These are phyloP conservation scores for Pseudoatta argentina DNA, from an alignment of 1,140 invertebrate genomes.

Conservation along the genomic window DNA sequence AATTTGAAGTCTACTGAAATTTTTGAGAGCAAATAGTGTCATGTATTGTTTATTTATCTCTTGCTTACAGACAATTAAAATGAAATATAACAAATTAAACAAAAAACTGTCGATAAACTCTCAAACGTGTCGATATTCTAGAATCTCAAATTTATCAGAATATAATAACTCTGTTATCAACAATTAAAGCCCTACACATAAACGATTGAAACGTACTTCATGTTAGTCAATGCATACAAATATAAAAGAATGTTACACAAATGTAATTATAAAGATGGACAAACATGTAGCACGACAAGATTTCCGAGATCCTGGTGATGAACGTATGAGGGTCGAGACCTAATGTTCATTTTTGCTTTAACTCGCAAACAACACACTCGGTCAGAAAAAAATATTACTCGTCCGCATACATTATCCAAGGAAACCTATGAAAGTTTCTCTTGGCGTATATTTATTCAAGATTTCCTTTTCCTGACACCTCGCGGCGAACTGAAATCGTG, in stretches of 20 bases:
- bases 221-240: background rate
- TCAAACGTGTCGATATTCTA: background rate
- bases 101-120: too few relatives aligned
- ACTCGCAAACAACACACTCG: background rate
- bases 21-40: background rate
- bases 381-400: slow-evolving; percentile 8
- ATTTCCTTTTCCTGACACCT: background rate
- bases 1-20: background rate
- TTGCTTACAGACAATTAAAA: background rate
- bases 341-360: slow-evolving; percentile 3
- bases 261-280: slow-evolving; percentile 2
- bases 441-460: slow-evolving; percentile 28
- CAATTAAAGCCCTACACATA: background rate
- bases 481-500: slow-evolving; percentile 17
- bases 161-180: background rate
- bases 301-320: background rate
- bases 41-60: background rate
- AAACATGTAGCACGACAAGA: background rate
- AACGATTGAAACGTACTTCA: background rate
- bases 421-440: background rate
- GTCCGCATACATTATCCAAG: background rate
- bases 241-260: background rate
- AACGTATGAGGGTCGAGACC: background rate
- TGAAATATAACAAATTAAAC: background rate
- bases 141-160: background rate